phyloP scores from a whole-genome alignment of 2,113 vertebrate genomes.

The Centropus unirufus region DNA sequence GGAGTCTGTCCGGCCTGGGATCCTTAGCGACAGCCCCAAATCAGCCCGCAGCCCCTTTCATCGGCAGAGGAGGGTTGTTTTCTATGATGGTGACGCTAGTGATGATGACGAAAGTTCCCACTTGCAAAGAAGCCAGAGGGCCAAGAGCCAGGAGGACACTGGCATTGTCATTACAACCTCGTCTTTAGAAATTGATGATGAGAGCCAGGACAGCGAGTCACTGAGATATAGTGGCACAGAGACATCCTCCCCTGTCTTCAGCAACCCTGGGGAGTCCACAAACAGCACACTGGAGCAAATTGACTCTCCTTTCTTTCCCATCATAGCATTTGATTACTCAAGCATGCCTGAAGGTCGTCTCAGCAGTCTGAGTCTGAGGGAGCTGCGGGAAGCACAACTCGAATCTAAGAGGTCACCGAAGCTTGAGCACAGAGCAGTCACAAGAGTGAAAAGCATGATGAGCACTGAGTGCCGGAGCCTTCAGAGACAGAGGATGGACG shows the following conservation, averaged over 20 bases:
- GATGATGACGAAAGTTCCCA: slow-evolving; percentile 75
- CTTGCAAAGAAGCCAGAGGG: slow-evolving; percentile 47
- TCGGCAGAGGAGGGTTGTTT: slow-evolving; percentile 83
- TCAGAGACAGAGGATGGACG: slow-evolving; percentile 71
- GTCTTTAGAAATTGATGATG: slow-evolving; percentile 61
- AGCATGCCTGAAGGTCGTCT: slow-evolving; percentile 46
- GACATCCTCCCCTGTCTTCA: slow-evolving; percentile 56
- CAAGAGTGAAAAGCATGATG: slow-evolving; percentile 81
- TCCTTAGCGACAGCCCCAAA: slow-evolving; percentile 78
- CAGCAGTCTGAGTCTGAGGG: slow-evolving; percentile 69
- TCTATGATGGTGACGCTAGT: slow-evolving; percentile 82
- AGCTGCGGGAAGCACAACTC: slow-evolving; percentile 72
- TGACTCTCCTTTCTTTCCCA: slow-evolving; percentile 73
- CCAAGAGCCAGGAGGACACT: slow-evolving; percentile 43
- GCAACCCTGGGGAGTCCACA: slow-evolving; percentile 68
- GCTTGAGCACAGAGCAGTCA: slow-evolving; percentile 84
- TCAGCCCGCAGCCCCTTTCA: slow-evolving; percentile 85
- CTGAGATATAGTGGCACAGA: slow-evolving; percentile 63
- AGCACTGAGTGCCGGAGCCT: slow-evolving; percentile 76
- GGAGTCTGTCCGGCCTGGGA: slow-evolving; percentile 74
- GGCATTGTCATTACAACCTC: slow-evolving; percentile 57
- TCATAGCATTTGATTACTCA: slow-evolving; percentile 63
- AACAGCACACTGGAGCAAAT: slow-evolving; percentile 38
- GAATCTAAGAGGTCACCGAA: slow-evolving; percentile 86
- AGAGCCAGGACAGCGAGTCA: slow-evolving; percentile 66